Percentiles rank a stretch among this genome's conserved stretches.
phyloP scores from a whole-genome alignment of 2,797 vertebrate genomes.

The Chrosomus eos region DNA sequence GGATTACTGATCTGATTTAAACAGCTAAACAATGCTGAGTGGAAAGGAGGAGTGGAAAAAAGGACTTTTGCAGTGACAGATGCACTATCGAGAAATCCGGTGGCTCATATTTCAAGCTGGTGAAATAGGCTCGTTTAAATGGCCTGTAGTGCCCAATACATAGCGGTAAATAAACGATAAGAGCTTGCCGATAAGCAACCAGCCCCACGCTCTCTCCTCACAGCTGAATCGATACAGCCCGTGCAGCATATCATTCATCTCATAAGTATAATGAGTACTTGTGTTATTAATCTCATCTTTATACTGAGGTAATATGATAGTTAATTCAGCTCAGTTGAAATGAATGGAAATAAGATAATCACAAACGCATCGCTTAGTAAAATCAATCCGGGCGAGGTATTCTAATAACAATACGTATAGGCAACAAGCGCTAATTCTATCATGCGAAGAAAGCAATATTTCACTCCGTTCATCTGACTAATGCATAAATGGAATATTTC shows the following conservation, averaged over 20 bases:
- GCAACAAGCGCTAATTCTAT: constrained; percentile 65
- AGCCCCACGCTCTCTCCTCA: constrained; percentile 67
- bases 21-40: constrained; percentile 55
- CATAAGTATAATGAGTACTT: constrained; percentile 80
- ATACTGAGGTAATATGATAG: constrained; percentile 76
- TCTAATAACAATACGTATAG: constrained; percentile 71
- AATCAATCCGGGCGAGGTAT: constrained; percentile 80
- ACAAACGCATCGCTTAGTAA: constrained; percentile 80
- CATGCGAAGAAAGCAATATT: constrained; percentile 80
- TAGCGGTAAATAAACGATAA: constrained; percentile 59
- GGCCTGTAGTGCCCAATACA: constrained; percentile 47
- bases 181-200: constrained; percentile 69
- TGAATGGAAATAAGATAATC: constrained; percentile 80
- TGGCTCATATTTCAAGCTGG: constrained; percentile 53
- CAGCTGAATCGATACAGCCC: constrained; percentile 73
- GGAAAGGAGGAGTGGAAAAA: constrained; percentile 46
- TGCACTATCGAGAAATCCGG: constrained; percentile 54
- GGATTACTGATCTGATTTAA: constrained; percentile 65
- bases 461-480: constrained; percentile 73
- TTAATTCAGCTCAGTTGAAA: constrained; percentile 77
- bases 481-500: constrained; percentile 77
- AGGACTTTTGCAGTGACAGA: constrained; percentile 57
- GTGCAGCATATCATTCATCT: constrained; percentile 76
- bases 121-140: constrained; percentile 47
- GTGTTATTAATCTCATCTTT: constrained; percentile 81